A percentile compares a stretch with the other conserved stretches of the same genome.
phyloP scores from a whole-genome alignment of 1,140 invertebrate genomes.

The Diorhabda carinulata region DNA sequence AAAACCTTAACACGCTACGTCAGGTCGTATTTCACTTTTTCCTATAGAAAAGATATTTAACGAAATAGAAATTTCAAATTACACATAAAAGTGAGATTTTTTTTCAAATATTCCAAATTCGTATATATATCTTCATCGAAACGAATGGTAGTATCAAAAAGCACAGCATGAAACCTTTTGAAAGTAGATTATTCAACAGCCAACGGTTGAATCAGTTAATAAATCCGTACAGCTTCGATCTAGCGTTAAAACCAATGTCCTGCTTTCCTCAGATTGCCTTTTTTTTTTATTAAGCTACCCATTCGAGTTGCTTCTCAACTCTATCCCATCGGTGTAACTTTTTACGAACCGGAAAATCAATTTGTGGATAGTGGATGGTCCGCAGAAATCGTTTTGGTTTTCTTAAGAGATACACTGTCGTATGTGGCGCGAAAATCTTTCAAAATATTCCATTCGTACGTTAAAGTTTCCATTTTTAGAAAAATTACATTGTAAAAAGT shows the following conservation, averaged over 20 bases:
- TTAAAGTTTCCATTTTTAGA: too few relatives aligned
- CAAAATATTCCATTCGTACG: too few relatives aligned
- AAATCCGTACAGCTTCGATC: constrained; percentile 1
- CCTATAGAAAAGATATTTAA: too few relatives aligned
- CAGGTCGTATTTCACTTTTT: too few relatives aligned
- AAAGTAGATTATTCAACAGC: background rate
- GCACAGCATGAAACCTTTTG: background rate
- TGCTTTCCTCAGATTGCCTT: constrained; percentile 1
- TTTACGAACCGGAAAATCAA: constrained; percentile 15
- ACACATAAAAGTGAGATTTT: too few relatives aligned
- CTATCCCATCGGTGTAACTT: constrained; percentile 7
- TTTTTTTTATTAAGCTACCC: background rate
- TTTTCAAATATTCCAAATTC: too few relatives aligned
- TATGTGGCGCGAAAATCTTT: too few relatives aligned
- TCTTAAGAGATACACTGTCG: background rate
- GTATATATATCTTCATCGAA: too few relatives aligned
- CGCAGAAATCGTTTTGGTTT: background rate
- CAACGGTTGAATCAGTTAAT: background rate
- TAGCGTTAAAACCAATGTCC: constrained; percentile 1
- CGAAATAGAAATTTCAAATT: too few relatives aligned
- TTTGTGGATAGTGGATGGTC: constrained; percentile 6
- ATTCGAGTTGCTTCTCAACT: background rate
- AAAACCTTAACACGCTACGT: too few relatives aligned
- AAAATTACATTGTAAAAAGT: too few relatives aligned
- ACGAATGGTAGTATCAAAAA: too few relatives aligned